phyloP scores from a whole-genome alignment of 2,113 vertebrate species.

The Reinhardtius hippoglossoides region DNA sequence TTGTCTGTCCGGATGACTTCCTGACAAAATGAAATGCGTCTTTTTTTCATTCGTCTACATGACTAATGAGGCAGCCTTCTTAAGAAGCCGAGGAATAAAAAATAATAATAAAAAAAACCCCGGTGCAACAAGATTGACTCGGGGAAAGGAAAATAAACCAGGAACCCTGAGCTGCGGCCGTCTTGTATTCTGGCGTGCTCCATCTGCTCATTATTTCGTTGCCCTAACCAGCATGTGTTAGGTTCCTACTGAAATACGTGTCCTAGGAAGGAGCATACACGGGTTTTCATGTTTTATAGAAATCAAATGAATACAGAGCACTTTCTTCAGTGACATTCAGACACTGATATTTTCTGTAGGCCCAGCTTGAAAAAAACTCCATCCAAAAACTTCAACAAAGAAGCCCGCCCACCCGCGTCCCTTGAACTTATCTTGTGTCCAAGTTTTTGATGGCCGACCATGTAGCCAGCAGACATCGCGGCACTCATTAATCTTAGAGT shows the following conservation, averaged over 20 bases:
- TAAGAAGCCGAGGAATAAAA: constrained; percentile 2
- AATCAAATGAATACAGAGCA: constrained; percentile 23
- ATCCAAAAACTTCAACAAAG: constrained; percentile 30
- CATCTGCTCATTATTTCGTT: constrained; percentile 38
- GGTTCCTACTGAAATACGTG: constrained; percentile 9
- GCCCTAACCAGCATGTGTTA: neutral
- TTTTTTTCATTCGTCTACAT: constrained; percentile 37
- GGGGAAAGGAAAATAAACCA: constrained; percentile 14
- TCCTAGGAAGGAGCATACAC: neutral
- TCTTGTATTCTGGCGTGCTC: constrained; percentile 17
- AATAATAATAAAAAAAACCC: neutral
- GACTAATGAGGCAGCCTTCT: constrained; percentile 58
- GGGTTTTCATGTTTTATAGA: constrained; percentile 19
- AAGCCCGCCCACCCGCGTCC: neutral
- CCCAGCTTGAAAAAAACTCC: constrained; percentile 2
- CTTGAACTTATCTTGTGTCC: constrained; percentile 42
- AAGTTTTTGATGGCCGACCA: constrained; percentile 54
- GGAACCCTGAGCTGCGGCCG: constrained; percentile 20
- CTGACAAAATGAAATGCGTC: constrained; percentile 62
- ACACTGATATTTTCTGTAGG: neutral
- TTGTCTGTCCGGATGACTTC: constrained; percentile 55
- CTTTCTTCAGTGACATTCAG: constrained; percentile 3
- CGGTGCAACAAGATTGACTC: constrained; percentile 19
- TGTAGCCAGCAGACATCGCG: constrained; percentile 59
- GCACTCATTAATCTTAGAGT: constrained; percentile 74